These are phyloP conservation scores for Ageneiosus marmoratus DNA, from an alignment of 2,113 vertebrate genomes.

Conservation along the genomic window DNA sequence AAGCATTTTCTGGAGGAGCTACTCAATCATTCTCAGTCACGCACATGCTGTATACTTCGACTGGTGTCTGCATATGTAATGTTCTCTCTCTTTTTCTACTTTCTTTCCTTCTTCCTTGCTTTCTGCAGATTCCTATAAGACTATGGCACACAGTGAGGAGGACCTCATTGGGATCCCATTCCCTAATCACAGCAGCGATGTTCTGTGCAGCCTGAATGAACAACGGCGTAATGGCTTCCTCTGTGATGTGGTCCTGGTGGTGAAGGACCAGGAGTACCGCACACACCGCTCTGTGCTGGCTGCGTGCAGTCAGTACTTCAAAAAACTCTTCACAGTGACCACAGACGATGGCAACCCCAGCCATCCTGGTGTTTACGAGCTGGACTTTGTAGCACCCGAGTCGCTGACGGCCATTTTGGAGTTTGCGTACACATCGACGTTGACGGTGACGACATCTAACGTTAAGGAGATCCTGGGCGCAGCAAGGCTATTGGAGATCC, in stretches of 20 bases:
- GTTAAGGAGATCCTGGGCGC: conserved; percentile 93
- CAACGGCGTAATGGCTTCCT: conserved; percentile 91
- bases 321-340: conserved; percentile 94
- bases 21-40: background rate
- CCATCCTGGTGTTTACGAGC: conserved; percentile 88
- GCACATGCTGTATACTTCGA: background rate
- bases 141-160: conserved; percentile 91
- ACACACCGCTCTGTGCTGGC: conserved; percentile 94
- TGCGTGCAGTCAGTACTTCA: conserved; percentile 98
- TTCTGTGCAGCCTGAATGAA: conserved; percentile 92
- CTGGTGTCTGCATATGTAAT: background rate
- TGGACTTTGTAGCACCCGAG: conserved; percentile 94
- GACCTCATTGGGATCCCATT: conserved; percentile 98
- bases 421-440: conserved; percentile 97
- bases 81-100: background rate
- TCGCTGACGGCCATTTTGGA: conserved; percentile 95
- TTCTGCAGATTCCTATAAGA: conserved; percentile 57
- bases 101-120: background rate
- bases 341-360: conserved; percentile 71
- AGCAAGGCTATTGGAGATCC: conserved; percentile 93
- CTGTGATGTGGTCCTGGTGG: conserved; percentile 94
- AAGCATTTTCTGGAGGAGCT: background rate
- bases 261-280: conserved; percentile 91
- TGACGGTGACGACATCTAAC: conserved; percentile 91
- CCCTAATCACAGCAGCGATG: conserved; percentile 97